A percentile compares a stretch with the other conserved stretches of the same genome.
These are phyloP conservation scores for Crossocerus cetratus DNA, from an alignment of 2,888 invertebrate genomes.

Conservation along the genomic window DNA sequence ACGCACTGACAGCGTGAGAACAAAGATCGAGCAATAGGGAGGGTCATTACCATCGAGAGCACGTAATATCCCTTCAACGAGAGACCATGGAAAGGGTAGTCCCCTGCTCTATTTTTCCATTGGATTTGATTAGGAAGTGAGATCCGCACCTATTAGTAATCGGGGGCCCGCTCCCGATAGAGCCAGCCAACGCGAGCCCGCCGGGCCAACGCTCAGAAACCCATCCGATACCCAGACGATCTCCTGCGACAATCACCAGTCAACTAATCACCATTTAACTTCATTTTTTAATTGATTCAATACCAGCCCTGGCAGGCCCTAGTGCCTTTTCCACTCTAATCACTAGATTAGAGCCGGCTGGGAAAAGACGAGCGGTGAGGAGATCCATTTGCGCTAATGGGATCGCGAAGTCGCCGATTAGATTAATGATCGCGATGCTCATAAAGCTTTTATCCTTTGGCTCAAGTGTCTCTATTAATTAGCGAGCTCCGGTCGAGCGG, in stretches of 20 bases:
- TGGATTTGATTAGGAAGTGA: slow-evolving; percentile 61
- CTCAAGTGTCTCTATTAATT: not conserved
- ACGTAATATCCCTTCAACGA: slow-evolving; percentile 55
- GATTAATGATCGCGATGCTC: too few relatives aligned
- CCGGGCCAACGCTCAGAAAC: not conserved
- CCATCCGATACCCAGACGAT: too few relatives aligned
- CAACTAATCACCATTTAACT: too few relatives aligned
- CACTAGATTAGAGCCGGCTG: too few relatives aligned
- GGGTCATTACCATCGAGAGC: slow-evolving; percentile 60
- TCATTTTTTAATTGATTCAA: too few relatives aligned
- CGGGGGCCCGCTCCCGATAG: slow-evolving; percentile 13
- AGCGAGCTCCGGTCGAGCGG: not conserved
- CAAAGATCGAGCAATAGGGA: slow-evolving; percentile 49
- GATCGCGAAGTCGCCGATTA: too few relatives aligned
- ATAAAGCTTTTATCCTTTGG: too few relatives aligned
- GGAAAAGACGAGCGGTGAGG: too few relatives aligned
- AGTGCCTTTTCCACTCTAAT: too few relatives aligned
- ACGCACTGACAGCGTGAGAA: slow-evolving; percentile 52
- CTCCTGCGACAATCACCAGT: too few relatives aligned
- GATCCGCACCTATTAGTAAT: slow-evolving; percentile 41
- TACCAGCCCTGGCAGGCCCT: too few relatives aligned
- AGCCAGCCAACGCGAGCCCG: not conserved
- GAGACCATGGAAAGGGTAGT: slow-evolving; percentile 48
- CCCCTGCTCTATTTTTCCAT: slow-evolving; percentile 62
- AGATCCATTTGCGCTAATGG: too few relatives aligned